Conservation (phyloP, 2,113 vertebrate genomes). For the Malurus alboscapulatus region DNA sequence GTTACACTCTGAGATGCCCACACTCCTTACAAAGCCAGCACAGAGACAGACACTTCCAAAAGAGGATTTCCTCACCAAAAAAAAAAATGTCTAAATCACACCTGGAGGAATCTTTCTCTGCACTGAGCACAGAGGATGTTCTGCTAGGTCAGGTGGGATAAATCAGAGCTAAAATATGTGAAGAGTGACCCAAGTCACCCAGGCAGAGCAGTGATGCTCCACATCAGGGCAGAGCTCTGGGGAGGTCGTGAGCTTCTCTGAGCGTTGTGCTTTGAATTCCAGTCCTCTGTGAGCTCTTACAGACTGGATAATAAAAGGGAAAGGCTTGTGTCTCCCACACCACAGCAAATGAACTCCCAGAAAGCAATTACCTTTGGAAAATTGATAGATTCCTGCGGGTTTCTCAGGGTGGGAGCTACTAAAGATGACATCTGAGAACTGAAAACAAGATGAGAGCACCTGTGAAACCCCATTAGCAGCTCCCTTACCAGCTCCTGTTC, state of each 20-base stretch:
- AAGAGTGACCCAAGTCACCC: not conserved
- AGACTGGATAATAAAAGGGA: not conserved
- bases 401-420: not conserved
- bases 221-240: not conserved
- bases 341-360: not conserved
- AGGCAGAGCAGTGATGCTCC: not conserved
- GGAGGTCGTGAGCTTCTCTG: not conserved
- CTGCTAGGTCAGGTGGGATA: not conserved
- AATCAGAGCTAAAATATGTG: not conserved
- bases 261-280: not conserved
- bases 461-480: not conserved
- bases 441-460: not conserved
- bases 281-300: not conserved
- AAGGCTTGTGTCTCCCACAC: not conserved
- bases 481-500: conserved; percentile 42
- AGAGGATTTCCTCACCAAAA: not conserved
- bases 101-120: not conserved
- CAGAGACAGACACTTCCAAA: not conserved
- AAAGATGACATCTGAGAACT: not conserved
- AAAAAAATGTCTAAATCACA: not conserved
- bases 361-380: not conserved
- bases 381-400: not conserved
- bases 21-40: not conserved
- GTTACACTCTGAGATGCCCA: not conserved
- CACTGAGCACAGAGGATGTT: not conserved